phyloP scores from a whole-genome alignment of 2,113 vertebrate genomes.

The Oncorhynchus keta region DNA sequence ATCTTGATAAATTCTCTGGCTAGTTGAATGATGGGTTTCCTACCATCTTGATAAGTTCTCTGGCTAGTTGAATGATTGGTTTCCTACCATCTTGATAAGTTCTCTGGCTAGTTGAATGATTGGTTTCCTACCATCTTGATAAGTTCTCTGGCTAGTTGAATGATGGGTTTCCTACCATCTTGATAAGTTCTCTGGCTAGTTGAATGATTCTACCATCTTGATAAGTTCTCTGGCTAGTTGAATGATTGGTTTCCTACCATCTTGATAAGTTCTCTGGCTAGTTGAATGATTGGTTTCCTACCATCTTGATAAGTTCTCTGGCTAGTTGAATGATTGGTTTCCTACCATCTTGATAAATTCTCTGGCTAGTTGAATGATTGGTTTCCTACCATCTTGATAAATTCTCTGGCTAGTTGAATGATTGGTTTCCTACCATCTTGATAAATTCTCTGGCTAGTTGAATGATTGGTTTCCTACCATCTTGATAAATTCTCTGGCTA shows the following conservation, averaged over 20 bases:
- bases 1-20: conserved; percentile 68
- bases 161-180: conserved; percentile 80
- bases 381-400: conserved; percentile 79
- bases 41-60: conserved; percentile 68
- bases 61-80: conserved; percentile 56
- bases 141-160: conserved; percentile 65
- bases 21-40: conserved; percentile 56
- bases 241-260: conserved; percentile 73
- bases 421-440: conserved; percentile 73
- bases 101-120: conserved; percentile 66
- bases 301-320: conserved; percentile 69
- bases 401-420: conserved; percentile 55
- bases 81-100: conserved; percentile 51
- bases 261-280: conserved; percentile 68
- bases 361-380: conserved; percentile 58
- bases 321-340: conserved; percentile 72
- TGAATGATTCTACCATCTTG: conserved; percentile 47
- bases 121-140: conserved; percentile 40
- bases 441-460: conserved; percentile 68
- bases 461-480: conserved; percentile 56
- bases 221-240: conserved; percentile 68
- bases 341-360: conserved; percentile 68
- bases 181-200: conserved; percentile 70
- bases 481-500: conserved; percentile 68
- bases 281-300: conserved; percentile 73